phyloP scores from a whole-genome alignment of 2,113 vertebrate species.

The Smithornis capensis region DNA sequence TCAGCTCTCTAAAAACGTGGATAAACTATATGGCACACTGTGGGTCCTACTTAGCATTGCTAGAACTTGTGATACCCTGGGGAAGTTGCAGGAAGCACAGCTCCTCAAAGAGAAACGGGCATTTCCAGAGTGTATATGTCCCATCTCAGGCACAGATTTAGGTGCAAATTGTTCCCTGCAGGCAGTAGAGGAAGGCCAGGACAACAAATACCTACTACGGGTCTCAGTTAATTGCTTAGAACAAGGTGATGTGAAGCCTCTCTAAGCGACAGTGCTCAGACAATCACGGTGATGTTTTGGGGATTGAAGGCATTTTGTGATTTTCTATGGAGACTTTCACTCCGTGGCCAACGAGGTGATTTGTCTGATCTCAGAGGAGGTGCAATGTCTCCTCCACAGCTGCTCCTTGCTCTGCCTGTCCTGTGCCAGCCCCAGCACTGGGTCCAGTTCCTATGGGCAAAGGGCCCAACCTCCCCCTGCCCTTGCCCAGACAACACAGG shows the following conservation, averaged over 20 bases:
- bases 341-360: rapidly evolving
- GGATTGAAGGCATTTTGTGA: background rate
- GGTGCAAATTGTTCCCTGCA: background rate
- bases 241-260: background rate
- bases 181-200: background rate
- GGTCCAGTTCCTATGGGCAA: rapidly evolving
- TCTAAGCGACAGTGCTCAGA: background rate
- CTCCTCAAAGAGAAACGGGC: background rate
- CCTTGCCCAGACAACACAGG: background rate
- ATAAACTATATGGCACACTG: background rate
- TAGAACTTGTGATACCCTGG: background rate
- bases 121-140: background rate
- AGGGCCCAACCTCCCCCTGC: background rate
- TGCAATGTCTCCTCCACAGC: rapidly evolving
- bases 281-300: rapidly evolving
- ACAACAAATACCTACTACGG: background rate
- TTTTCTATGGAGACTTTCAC: background rate
- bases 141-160: background rate
- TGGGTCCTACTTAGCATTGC: background rate
- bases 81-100: background rate
- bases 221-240: background rate
- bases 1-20: rapidly evolving
- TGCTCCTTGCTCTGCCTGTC: background rate
- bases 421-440: background rate
- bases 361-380: background rate